phyloP scores from a whole-genome alignment of 2,797 vertebrate genomes.

The Gymnodraco acuticeps region DNA sequence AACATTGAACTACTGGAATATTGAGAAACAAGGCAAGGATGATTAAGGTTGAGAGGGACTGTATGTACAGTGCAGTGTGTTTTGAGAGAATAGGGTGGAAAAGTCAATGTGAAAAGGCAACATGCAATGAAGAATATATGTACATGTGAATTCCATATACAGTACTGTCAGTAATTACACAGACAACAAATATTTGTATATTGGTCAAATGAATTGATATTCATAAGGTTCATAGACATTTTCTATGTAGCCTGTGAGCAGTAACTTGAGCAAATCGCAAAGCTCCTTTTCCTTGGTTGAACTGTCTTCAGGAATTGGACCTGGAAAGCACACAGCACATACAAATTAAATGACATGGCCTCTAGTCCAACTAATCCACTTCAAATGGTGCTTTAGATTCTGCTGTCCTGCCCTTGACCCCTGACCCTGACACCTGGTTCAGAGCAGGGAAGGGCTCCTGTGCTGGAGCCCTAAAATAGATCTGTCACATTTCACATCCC shows the following conservation, averaged over 20 bases:
- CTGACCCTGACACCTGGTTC: constrained; percentile 72
- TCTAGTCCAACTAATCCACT: constrained; percentile 57
- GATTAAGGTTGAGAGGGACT: background rate
- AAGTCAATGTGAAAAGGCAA: background rate
- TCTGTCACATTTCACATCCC: constrained; percentile 84
- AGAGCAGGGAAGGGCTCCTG: constrained; percentile 67
- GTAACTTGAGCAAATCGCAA: constrained; percentile 37
- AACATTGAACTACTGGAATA: constrained; percentile 16
- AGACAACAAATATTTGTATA: background rate
- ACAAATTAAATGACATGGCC: constrained; percentile 48
- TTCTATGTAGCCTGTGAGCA: constrained; percentile 20
- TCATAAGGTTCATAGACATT: constrained; percentile 9
- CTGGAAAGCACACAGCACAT: constrained; percentile 20
- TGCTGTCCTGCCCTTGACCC: constrained; percentile 70
- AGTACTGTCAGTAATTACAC: background rate
- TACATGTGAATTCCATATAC: background rate
- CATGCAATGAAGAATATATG: background rate
- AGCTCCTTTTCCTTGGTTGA: constrained; percentile 22
- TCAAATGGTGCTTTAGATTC: constrained; percentile 52
- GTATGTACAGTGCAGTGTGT: background rate
- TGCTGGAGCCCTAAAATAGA: constrained; percentile 75
- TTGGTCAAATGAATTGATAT: too few species aligned
- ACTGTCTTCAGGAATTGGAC: constrained; percentile 10
- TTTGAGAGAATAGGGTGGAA: background rate
- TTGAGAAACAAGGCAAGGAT: constrained; percentile 14